Conservation (phyloP, 2,797 vertebrate species). For the Arremon aurantiirostris region DNA sequence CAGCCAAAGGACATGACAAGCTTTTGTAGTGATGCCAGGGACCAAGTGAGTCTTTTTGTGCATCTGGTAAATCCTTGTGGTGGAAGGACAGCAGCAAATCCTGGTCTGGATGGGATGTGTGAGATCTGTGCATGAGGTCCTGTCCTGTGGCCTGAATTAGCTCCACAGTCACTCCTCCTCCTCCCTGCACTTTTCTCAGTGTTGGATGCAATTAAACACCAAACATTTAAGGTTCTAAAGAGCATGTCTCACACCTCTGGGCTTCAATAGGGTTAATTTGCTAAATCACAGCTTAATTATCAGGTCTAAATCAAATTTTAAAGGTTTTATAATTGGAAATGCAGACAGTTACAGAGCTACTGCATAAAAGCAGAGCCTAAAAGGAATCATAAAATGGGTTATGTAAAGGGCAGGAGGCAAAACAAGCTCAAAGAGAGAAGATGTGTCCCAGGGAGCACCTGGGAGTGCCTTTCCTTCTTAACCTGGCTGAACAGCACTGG, state of each 20-base stretch:
- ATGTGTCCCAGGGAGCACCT: not conserved
- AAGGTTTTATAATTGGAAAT: not conserved
- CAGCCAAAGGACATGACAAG: slow-evolving; percentile 11
- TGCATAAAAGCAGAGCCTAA: not conserved
- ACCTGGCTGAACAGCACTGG: not conserved
- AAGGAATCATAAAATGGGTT: not conserved
- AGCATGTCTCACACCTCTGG: not conserved
- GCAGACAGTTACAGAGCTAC: not conserved
- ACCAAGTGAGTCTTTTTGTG: not conserved
- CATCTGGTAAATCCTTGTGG: not conserved
- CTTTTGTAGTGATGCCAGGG: not conserved
- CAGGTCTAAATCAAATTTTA: slow-evolving; percentile 17
- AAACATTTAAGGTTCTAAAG: not conserved
- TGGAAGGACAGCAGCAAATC: not conserved
- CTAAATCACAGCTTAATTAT: not conserved
- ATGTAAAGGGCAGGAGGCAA: not conserved
- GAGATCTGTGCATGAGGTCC: not conserved
- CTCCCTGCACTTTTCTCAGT: not conserved
- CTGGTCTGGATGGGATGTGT: not conserved
- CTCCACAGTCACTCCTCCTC: not conserved
- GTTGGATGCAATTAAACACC: not conserved
- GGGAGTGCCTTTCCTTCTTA: not conserved
- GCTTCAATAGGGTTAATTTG: slow-evolving; percentile 1
- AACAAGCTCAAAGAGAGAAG: not conserved
- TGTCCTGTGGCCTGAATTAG: not conserved